Conservation (phyloP, 2,797 vertebrate genomes). For the Poecilia wingei region DNA sequence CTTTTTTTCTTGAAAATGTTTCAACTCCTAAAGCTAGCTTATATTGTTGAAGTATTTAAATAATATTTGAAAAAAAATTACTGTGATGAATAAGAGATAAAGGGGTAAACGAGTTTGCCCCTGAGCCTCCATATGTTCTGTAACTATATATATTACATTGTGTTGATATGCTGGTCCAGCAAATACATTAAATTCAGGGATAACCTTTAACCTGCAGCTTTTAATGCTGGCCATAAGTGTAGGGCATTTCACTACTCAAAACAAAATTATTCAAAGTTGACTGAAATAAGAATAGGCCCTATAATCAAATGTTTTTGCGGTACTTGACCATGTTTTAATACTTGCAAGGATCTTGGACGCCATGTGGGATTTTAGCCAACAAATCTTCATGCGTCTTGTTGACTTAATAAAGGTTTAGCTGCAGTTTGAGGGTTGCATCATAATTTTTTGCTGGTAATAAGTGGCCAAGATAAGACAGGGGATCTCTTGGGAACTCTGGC, state of each 20-base stretch:
- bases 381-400: not conserved
- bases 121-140: not conserved
- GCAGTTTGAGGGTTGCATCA: not conserved
- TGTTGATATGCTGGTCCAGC: not conserved
- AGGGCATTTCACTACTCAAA: not conserved
- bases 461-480: not conserved
- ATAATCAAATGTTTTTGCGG: not conserved
- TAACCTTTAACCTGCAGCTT: not conserved
- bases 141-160: not conserved
- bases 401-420: not conserved
- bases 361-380: not conserved
- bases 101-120: not conserved
- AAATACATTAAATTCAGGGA: not conserved
- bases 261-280: not conserved
- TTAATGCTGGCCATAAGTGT: not conserved
- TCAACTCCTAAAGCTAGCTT: not conserved
- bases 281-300: not conserved
- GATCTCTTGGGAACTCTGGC: not conserved
- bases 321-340: not conserved
- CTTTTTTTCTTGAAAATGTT: not conserved
- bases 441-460: not conserved
- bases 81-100: not conserved
- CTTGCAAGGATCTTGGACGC: not conserved
- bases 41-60: not conserved
- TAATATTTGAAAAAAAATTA: not conserved